These are phyloP conservation scores for Dasysyrphus tricinctus DNA, from an alignment of 2,888 invertebrate genomes.

Conservation along the genomic window DNA sequence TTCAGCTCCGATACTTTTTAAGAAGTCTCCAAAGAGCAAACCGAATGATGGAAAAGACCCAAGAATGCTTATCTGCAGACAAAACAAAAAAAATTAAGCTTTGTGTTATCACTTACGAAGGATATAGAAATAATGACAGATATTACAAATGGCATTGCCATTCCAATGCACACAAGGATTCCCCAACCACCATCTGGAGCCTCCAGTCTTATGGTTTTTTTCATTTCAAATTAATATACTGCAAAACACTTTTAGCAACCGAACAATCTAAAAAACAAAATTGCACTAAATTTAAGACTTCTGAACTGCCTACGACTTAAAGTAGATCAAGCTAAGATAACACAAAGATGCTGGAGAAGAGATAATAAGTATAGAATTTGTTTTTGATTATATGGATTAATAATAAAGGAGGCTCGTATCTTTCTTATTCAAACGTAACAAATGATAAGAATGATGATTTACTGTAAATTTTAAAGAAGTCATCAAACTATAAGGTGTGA, in stretches of 20 bases:
- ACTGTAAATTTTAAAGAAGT: slow-evolving; percentile 49
- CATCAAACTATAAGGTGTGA: slow-evolving; percentile 26
- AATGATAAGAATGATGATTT: background rate
- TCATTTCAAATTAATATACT: slow-evolving; percentile 44
- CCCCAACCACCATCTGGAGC: slow-evolving; percentile 93
- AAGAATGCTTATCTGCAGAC: slow-evolving; percentile 86
- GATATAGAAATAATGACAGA: background rate
- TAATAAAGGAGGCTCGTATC: slow-evolving; percentile 44
- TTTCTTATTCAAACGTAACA: slow-evolving; percentile 16
- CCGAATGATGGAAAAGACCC: slow-evolving; percentile 89
- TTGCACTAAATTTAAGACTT: slow-evolving; percentile 2
- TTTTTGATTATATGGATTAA: slow-evolving; percentile 11
- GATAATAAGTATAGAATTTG: slow-evolving; percentile 39
- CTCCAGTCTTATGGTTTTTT: slow-evolving; percentile 75
- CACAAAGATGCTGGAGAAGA: slow-evolving; percentile 7
- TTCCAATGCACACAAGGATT: slow-evolving; percentile 89
- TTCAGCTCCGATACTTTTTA: slow-evolving; percentile 87
- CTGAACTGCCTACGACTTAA: slow-evolving; percentile 3
- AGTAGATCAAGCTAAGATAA: slow-evolving; percentile 4
- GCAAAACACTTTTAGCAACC: background rate
- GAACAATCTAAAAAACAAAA: background rate
- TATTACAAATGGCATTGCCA: slow-evolving; percentile 88
- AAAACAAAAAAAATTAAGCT: background rate
- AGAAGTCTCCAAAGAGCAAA: slow-evolving; percentile 88
- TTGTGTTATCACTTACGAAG: background rate